These are phyloP conservation scores for Drosophila helvetica DNA, from an alignment of 2,888 invertebrate species.

Conservation along the genomic window DNA sequence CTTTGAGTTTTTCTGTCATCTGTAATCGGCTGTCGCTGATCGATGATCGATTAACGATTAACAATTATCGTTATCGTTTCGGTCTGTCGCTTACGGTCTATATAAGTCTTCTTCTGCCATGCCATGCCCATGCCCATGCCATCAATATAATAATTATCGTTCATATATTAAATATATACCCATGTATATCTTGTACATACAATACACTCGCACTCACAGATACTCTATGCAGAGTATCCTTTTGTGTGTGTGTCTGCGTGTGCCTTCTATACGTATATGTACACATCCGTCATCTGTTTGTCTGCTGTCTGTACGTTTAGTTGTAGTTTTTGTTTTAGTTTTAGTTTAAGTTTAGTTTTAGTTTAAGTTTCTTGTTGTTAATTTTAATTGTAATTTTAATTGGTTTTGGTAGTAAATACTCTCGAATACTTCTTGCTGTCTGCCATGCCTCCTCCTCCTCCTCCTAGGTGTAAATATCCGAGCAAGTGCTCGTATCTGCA, in stretches of 20 bases:
- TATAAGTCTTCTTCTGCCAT: background rate
- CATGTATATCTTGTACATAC: background rate
- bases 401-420: constrained; percentile 35
- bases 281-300: background rate
- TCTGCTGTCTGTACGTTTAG: background rate
- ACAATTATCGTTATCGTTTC: background rate
- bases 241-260: background rate
- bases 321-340: background rate
- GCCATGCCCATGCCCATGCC: background rate
- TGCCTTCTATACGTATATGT: background rate
- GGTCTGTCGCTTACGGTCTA: background rate
- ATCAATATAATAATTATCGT: background rate
- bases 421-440: constrained; percentile 46
- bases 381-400: constrained; percentile 16
- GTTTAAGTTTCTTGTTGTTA: background rate
- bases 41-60: background rate
- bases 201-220: background rate
- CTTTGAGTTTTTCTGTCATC: constrained; percentile 59
- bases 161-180: background rate
- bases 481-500: background rate
- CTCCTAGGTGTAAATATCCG: background rate
- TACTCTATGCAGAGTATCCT: background rate
- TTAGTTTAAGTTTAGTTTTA: constrained; percentile 9
- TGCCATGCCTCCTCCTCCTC: background rate
- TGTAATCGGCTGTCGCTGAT: background rate